Conservation (phyloP, 2,797 vertebrate species). For the Glyptemys insculpta region DNA sequence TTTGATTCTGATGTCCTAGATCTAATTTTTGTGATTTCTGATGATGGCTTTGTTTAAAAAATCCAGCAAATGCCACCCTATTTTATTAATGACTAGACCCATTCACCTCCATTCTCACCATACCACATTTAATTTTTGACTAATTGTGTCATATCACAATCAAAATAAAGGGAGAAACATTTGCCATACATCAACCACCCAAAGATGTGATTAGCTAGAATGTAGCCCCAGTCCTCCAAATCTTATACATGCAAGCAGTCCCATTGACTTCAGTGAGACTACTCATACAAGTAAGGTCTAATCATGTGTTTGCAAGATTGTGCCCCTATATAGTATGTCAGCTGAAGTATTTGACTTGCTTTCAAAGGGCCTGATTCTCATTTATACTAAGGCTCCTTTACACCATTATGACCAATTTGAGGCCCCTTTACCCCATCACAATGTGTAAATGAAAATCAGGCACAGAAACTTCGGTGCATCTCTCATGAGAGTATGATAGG, state of each 20-base stretch:
- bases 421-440: background rate
- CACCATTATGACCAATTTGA: too few species aligned
- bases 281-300: too few species aligned
- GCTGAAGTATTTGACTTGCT: too few species aligned
- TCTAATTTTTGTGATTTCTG: background rate
- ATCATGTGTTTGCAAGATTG: too few species aligned
- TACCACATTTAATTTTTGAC: background rate
- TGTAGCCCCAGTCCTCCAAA: background rate
- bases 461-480: background rate
- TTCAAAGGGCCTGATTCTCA: too few species aligned
- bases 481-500: background rate
- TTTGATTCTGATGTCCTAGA: background rate
- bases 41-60: background rate
- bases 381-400: too few species aligned
- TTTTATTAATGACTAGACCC: conserved; percentile 10
- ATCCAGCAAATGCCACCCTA: background rate
- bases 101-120: background rate
- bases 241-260: background rate
- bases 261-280: too few species aligned
- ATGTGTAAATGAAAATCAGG: background rate
- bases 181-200: background rate
- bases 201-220: background rate
- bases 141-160: conserved; percentile 14
- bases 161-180: background rate
- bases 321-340: too few species aligned